A percentile compares a stretch with the other conserved stretches of the same genome.
phyloP scores from a whole-genome alignment of 2,797 vertebrate species.

The Bryconaethiops microstoma region DNA sequence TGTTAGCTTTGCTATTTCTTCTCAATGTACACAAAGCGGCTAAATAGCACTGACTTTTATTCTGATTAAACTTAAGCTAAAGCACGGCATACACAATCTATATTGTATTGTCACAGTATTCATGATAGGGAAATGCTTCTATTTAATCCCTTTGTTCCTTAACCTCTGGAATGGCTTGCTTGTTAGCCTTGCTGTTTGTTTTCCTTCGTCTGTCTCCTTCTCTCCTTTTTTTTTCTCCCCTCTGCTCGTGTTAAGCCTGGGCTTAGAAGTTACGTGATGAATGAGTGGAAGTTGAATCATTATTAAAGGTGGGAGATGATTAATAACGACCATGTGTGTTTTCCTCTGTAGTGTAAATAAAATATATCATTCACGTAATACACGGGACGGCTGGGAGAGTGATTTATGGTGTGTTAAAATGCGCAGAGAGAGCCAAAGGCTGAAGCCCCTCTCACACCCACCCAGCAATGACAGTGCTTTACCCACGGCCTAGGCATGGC shows the following conservation, averaged over 20 bases:
- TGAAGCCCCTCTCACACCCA: constrained; percentile 77
- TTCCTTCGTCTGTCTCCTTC: constrained; percentile 65
- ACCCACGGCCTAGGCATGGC: constrained; percentile 70
- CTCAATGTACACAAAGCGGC: constrained; percentile 61
- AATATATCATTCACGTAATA: constrained; percentile 90
- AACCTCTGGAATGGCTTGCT: constrained; percentile 65
- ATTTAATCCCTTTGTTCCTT: constrained; percentile 66
- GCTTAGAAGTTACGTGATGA: constrained; percentile 81
- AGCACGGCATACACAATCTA: constrained; percentile 24
- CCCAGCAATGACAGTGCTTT: constrained; percentile 78
- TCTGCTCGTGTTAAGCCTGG: constrained; percentile 72
- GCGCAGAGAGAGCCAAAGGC: constrained; percentile 83
- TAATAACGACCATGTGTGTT: constrained; percentile 87
- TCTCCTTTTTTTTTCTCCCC: constrained; percentile 61
- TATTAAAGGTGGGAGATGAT: constrained; percentile 90
- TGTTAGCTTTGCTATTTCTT: neutral
- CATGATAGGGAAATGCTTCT: constrained; percentile 68
- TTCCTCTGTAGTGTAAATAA: constrained; percentile 90
- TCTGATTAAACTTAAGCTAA: neutral
- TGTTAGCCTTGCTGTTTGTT: constrained; percentile 79
- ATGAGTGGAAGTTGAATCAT: constrained; percentile 86
- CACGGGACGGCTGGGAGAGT: constrained; percentile 76
- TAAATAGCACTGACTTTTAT: constrained; percentile 61
- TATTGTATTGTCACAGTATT: constrained; percentile 60
- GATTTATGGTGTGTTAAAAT: constrained; percentile 86